These are phyloP conservation scores for Drosophila navojoa DNA, from an alignment of 1,140 invertebrate species.

Conservation along the genomic window DNA sequence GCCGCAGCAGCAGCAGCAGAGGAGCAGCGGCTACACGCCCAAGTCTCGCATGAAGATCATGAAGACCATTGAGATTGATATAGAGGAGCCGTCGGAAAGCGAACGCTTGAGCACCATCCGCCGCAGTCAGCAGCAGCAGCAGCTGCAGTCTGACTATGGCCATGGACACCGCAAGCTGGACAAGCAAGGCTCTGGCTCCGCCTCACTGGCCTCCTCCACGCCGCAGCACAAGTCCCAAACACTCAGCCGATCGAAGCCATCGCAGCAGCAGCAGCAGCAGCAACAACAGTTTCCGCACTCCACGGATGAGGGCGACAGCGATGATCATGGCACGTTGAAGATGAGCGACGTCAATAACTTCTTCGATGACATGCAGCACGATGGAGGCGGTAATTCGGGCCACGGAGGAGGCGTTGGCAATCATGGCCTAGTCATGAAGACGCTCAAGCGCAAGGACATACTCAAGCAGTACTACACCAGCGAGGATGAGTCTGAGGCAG, in stretches of 20 bases:
- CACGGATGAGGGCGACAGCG: slow-evolving; percentile 79
- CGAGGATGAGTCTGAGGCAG: slow-evolving; percentile 79
- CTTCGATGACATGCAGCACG: slow-evolving; percentile 83
- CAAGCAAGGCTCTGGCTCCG: slow-evolving; percentile 47
- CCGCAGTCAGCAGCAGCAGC: slow-evolving; percentile 59
- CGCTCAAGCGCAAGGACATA: slow-evolving; percentile 88
- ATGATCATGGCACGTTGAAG: slow-evolving; percentile 79
- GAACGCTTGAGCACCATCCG: slow-evolving; percentile 71
- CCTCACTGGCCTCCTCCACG: slow-evolving; percentile 40
- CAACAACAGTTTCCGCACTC: slow-evolving; percentile 66
- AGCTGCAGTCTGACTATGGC: slow-evolving; percentile 35
- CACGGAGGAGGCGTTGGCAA: slow-evolving; percentile 58
- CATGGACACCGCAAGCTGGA: slow-evolving; percentile 60
- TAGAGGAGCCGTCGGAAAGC: slow-evolving; percentile 74
- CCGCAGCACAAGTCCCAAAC: slow-evolving; percentile 61
- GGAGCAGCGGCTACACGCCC: slow-evolving; percentile 70
- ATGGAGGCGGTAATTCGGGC: slow-evolving; percentile 75
- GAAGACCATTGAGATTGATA: slow-evolving; percentile 83
- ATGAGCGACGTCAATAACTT: slow-evolving; percentile 81
- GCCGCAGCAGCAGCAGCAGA: slow-evolving; percentile 26
- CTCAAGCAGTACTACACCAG: slow-evolving; percentile 88
- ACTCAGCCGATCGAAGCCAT: slow-evolving; percentile 52
- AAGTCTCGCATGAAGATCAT: slow-evolving; percentile 83
- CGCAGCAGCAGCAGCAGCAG: slow-evolving; percentile 52
- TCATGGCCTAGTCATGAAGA: slow-evolving; percentile 87